phyloP scores from a whole-genome alignment of 2,888 invertebrate genomes.

The Cephus pulcher region DNA sequence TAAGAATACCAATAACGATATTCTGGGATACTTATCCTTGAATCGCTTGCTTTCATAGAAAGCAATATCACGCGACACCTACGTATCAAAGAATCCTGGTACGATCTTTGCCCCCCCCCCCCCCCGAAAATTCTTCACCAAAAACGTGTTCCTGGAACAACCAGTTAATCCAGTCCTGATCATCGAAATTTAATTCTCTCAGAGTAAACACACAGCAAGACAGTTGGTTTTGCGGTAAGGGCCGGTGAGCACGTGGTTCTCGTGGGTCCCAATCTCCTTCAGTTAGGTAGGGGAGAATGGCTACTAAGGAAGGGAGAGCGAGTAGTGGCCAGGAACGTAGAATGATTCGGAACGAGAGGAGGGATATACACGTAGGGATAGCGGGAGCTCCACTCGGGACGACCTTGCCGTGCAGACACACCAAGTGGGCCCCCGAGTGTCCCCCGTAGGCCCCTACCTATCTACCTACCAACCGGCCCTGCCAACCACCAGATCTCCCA shows the following conservation, averaged over 20 bases:
- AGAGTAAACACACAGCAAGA: neutral
- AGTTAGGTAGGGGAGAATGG: neutral
- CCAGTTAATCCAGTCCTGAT: neutral
- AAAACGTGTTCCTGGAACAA: neutral
- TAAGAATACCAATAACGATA: neutral
- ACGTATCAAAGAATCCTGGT: neutral
- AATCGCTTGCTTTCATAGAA: neutral
- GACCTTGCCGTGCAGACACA: conserved; percentile 33
- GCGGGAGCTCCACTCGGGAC: conserved; percentile 28
- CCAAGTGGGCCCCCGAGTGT: conserved; percentile 5
- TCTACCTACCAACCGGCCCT: neutral
- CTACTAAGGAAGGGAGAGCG: conserved; percentile 19
- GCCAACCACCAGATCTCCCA: conserved; percentile 33
- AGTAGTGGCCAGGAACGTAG: conserved; percentile 33
- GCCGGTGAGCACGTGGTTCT: conserved; percentile 20
- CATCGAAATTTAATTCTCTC: neutral
- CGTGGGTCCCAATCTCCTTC: neutral
- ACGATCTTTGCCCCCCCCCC: neutral
- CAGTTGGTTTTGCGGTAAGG: neutral
- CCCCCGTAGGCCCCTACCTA: neutral
- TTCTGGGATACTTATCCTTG: neutral
- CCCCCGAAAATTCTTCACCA: neutral
- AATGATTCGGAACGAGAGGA: conserved; percentile 30
- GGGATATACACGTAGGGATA: conserved; percentile 25
- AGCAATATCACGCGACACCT: neutral